Percentiles rank a stretch among this genome's conserved stretches.
phyloP scores from a whole-genome alignment of 2,888 invertebrate genomes.

The Diarsia brunnea region DNA sequence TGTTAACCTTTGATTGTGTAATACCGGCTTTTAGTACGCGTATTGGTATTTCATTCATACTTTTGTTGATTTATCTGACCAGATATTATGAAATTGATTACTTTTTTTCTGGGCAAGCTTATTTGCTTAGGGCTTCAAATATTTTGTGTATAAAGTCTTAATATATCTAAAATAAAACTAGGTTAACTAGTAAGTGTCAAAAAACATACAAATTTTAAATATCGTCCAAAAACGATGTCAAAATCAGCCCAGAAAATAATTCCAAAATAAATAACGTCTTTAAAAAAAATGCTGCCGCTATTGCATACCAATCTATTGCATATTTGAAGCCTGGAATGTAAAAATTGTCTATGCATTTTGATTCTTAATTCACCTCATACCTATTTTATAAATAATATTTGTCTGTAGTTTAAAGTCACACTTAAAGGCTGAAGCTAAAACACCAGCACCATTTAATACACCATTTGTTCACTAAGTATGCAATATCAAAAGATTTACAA shows the following conservation, averaged over 20 bases:
- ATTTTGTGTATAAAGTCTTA: background rate
- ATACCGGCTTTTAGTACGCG: slow-evolving; percentile 55
- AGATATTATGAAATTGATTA: slow-evolving; percentile 21
- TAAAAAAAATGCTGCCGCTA: slow-evolving; percentile 17
- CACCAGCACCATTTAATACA: background rate
- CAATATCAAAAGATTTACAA: slow-evolving; percentile 10
- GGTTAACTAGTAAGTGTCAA: background rate
- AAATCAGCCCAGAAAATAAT: background rate
- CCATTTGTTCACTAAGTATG: slow-evolving; percentile 6
- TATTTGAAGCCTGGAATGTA: slow-evolving; percentile 59
- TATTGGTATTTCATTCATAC: slow-evolving; percentile 48
- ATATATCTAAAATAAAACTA: background rate
- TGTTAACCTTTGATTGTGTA: slow-evolving; percentile 63
- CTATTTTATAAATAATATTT: slow-evolving; percentile 31
- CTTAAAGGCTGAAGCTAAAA: slow-evolving; percentile 49
- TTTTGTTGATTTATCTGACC: slow-evolving; percentile 34
- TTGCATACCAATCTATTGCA: slow-evolving; percentile 25
- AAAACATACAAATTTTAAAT: background rate
- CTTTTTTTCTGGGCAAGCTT: slow-evolving; percentile 41
- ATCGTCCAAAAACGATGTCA: background rate
- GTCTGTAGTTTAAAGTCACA: slow-evolving; percentile 26
- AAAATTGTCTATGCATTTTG: slow-evolving; percentile 48
- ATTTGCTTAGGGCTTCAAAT: slow-evolving; percentile 51
- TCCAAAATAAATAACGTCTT: background rate
- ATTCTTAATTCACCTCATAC: slow-evolving; percentile 39